phyloP scores from a whole-genome alignment of 2,888 invertebrate species.

The Hirtodrosophila cameraria region DNA sequence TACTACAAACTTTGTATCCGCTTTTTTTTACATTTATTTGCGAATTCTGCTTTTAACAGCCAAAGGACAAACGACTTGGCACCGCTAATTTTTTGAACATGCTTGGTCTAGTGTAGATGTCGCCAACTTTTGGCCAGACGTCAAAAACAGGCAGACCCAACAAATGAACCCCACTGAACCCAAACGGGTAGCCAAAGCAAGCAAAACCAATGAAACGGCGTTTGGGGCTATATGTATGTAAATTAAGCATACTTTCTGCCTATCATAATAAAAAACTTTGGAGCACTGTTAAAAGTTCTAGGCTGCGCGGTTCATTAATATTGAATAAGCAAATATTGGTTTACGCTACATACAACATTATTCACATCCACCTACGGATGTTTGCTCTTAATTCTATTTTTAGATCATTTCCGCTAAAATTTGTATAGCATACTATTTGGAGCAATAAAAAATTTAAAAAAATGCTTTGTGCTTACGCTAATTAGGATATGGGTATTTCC shows the following conservation, averaged over 20 bases:
- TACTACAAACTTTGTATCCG: conserved; percentile 26
- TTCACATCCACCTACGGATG: too few species aligned
- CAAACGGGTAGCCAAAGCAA: conserved; percentile 1
- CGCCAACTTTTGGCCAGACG: conserved; percentile 10
- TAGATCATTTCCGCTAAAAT: too few species aligned
- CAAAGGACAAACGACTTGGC: neutral
- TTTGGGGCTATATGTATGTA: conserved; percentile 13
- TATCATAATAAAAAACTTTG: conserved; percentile 28
- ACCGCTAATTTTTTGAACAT: neutral
- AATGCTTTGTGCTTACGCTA: too few species aligned
- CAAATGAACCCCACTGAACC: neutral
- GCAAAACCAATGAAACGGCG: conserved; percentile 31
- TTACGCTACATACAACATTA: too few species aligned
- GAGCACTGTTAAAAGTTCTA: conserved; percentile 15
- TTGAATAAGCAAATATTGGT: conserved; percentile 4
- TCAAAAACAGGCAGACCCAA: conserved; percentile 1
- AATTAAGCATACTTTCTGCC: conserved; percentile 22
- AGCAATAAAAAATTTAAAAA: too few species aligned
- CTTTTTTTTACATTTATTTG: conserved; percentile 6
- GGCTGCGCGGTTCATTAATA: conserved; percentile 39
- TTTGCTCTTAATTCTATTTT: too few species aligned
- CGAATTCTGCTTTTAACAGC: neutral
- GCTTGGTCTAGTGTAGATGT: neutral
- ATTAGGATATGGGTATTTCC: too few species aligned
- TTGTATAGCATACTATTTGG: too few species aligned